These are phyloP conservation scores for Lepidurus arcticus DNA, from an alignment of 1,140 invertebrate genomes.

Conservation along the genomic window DNA sequence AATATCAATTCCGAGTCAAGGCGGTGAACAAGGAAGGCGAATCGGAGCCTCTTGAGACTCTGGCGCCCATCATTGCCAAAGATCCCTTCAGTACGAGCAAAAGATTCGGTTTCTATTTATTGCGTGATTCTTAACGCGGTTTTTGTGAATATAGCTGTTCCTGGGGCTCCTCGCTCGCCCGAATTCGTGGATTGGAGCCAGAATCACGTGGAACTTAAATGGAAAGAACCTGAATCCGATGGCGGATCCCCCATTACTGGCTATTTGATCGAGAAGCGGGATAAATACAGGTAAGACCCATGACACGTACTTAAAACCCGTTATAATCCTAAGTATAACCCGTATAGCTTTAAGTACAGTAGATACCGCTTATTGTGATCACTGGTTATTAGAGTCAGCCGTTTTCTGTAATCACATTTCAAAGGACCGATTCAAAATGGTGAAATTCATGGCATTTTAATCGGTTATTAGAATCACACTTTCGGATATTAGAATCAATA, in stretches of 20 bases:
- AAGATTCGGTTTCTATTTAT: background rate
- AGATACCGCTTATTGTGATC: too few relatives aligned
- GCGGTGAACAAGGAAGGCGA: slow-evolving; percentile 95
- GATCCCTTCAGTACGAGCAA: slow-evolving; percentile 84
- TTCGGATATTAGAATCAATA: too few relatives aligned
- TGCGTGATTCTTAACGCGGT: background rate
- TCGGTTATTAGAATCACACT: too few relatives aligned
- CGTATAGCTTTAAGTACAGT: too few relatives aligned
- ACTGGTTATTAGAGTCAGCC: too few relatives aligned
- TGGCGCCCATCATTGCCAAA: slow-evolving; percentile 86
- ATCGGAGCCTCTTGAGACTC: slow-evolving; percentile 91
- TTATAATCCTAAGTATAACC: too few relatives aligned
- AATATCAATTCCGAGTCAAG: slow-evolving; percentile 97
- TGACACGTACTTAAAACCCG: background rate
- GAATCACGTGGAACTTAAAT: slow-evolving; percentile 80
- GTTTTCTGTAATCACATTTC: too few relatives aligned
- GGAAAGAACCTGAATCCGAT: slow-evolving; percentile 70
- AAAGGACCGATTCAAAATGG: too few relatives aligned
- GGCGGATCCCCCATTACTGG: slow-evolving; percentile 87
- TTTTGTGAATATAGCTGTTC: slow-evolving; percentile 54
- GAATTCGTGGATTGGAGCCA: slow-evolving; percentile 87
- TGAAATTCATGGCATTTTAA: too few relatives aligned
- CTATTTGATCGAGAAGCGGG: slow-evolving; percentile 95
- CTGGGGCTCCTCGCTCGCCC: slow-evolving; percentile 75
- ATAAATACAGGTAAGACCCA: slow-evolving; percentile 68